Evolutionary conservation across 1,140 invertebrate genomes (phyloP), one percentile per base, ranked within the genome.

Genomic region (Fopius arisanus): DNA sequence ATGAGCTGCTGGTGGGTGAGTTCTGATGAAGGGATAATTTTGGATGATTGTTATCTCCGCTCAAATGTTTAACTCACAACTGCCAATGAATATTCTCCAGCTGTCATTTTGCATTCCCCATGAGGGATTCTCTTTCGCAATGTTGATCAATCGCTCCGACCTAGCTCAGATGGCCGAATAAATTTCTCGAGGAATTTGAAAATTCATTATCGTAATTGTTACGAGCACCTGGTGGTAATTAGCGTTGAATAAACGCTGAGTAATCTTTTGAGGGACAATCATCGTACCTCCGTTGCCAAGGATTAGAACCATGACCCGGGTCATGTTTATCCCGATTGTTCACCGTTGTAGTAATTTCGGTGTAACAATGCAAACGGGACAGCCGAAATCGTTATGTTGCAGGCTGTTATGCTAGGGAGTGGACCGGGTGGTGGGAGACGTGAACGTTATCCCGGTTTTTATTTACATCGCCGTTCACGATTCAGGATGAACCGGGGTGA

Each of bases 401-500:
- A 84, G 31, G 77, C 80, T 76, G 83, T 80, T 81, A 80, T 84
- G 78, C 77, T 84, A 82, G 81, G 79, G 70, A 83, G 81, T 68
- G 78, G 72, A 76, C 78, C 78, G 65, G 82, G 80, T 77, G 77
- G 82, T 79, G 81, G 78, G 74, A 80, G 81, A 80, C 78, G 81
- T 70, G 79, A 82, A 75, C 78, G 83, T 78, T 81, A 82, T 79
- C 81, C 81, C 72, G 76, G 79, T 70, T 81, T 78, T 77, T 73
- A 77, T 23, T 79, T 79, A 76, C 74, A 79, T 77, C 71, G 80
- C 79, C 76, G 77, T 74, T 74, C 75, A 40, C 78, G 80, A 54
- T 80, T 83, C 82, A 88, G 86, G 69, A 92, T 91, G 91, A 92
- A 91, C 83, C 89, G 90, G 23, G 90, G 89, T 54, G 90, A 91